These are phyloP conservation scores for Paracanthobrama guichenoti DNA, from an alignment of 2,113 vertebrate genomes.

Conservation along the genomic window DNA sequence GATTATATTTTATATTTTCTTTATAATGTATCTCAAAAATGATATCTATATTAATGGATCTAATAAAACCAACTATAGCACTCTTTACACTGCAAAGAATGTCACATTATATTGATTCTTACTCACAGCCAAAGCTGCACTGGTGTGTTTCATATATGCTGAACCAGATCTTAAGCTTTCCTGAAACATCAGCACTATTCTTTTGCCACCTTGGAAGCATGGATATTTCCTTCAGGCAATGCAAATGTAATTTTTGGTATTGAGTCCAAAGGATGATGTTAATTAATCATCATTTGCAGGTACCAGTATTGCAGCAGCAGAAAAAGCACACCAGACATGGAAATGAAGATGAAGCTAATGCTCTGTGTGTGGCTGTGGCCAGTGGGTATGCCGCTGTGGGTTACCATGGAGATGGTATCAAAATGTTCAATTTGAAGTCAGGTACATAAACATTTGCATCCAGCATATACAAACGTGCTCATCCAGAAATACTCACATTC, in stretches of 20 bases:
- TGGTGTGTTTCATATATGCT: too few relatives aligned
- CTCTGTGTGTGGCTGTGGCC: slow-evolving; percentile 77
- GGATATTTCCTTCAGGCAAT: not conserved
- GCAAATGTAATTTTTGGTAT: not conserved
- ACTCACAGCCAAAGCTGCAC: too few relatives aligned
- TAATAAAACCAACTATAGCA: too few relatives aligned
- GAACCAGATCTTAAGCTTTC: not conserved
- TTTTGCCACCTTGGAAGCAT: not conserved
- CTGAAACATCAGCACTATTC: not conserved
- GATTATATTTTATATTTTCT: too few relatives aligned
- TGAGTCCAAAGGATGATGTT: not conserved
- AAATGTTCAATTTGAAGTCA: slow-evolving; percentile 72
- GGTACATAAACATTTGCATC: slow-evolving; percentile 68
- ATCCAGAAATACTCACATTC: not conserved
- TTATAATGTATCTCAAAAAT: too few relatives aligned
- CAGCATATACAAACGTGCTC: not conserved
- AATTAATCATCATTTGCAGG: slow-evolving; percentile 33
- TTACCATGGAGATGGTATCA: slow-evolving; percentile 76
- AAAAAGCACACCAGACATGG: slow-evolving; percentile 23
- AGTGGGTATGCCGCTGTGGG: slow-evolving; percentile 74
- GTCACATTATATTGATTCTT: too few relatives aligned
- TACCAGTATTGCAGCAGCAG: slow-evolving; percentile 48
- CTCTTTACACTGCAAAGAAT: too few relatives aligned
- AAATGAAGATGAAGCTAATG: slow-evolving; percentile 61
- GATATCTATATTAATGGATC: too few relatives aligned